Evolutionary conservation across 2,888 invertebrate genomes (phyloP), one percentile per base, ranked within the genome.

Genomic region (Chymomyza procnemis): DNA sequence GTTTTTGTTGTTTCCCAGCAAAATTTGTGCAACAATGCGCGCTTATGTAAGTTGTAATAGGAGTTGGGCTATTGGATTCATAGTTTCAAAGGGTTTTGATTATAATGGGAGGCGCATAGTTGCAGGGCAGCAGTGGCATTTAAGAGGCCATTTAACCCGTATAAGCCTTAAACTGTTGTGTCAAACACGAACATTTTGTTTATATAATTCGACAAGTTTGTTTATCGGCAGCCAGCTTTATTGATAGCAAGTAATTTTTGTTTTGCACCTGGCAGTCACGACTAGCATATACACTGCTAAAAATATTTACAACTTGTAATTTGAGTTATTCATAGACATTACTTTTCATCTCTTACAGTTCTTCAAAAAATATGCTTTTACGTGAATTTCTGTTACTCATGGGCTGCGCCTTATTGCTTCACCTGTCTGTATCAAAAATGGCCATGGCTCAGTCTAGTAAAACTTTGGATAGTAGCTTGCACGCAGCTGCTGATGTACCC

Each of bases 361-460:
- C 30, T 30, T 41, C 34, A 12, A 2, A 1, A 9, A 41, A 41
- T 3, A 41, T 41, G 34, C 12, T 14, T 12, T 12, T 9, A 41
- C 12, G 34, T 1, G 12, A 41, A 41, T 12, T 41, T 5, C 12
- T 41, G 6, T 41, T 41, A 5, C 34, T 41, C 5, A 2, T 41
- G 4, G 12, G 34, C 12, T 41, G 4, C 34, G 6, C 14, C 3
- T 54, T 71, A 22, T 34, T 70, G 1, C 6, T 74, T 22, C 66
- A 41, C 21, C 48, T 62, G 18, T 5, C 73, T 1, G 18, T 81
- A 54, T 14, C 74, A n/a, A 18, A 50, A 4, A 34, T 78, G 14
- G 22, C 58, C 9, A 4, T 71, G 19, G 55, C 62, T 8, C 9
- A 60, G 4, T 63, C 56, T 1, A 47, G 22, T 3, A 41, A 41